A percentile compares a stretch with the other conserved stretches of the same genome.
These are phyloP conservation scores for Mesorhabditis spiculigera DNA, from an alignment of 2,888 invertebrate genomes.

Conservation along the genomic window DNA sequence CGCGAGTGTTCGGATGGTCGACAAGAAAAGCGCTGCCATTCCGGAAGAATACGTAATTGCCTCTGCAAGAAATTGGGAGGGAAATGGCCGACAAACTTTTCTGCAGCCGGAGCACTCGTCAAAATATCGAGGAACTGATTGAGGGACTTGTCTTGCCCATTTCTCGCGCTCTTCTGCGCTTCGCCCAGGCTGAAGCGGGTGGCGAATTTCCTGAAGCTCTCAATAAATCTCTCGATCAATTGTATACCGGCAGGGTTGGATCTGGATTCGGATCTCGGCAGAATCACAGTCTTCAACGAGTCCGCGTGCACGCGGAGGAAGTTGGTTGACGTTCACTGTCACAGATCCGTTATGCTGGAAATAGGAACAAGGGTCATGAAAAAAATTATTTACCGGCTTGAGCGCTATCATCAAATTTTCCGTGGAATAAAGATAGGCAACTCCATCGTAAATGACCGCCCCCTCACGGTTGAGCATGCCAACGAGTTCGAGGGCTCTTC, in stretches of 20 bases:
- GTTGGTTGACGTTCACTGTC: background rate
- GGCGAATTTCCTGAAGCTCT: background rate
- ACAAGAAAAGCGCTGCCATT: background rate
- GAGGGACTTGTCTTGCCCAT: background rate
- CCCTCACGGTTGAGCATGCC: background rate
- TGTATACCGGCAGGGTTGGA: background rate
- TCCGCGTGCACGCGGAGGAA: background rate
- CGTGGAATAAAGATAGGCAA: background rate
- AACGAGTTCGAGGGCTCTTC: constrained; percentile 1
- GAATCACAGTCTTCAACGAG: background rate
- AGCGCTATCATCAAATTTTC: background rate
- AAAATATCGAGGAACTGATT: background rate
- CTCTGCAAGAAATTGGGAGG: background rate
- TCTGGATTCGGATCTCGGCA: background rate
- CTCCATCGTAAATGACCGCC: background rate
- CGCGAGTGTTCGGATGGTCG: background rate
- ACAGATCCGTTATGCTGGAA: background rate
- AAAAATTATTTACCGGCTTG: background rate
- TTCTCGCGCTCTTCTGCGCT: background rate
- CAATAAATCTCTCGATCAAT: background rate
- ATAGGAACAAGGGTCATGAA: background rate
- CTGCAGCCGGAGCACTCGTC: background rate
- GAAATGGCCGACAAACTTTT: background rate
- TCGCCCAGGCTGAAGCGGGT: background rate
- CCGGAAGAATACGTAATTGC: background rate